Evolutionary conservation across 2,888 invertebrate species (phyloP).

Genomic region (Prosapia bicincta): DNA sequence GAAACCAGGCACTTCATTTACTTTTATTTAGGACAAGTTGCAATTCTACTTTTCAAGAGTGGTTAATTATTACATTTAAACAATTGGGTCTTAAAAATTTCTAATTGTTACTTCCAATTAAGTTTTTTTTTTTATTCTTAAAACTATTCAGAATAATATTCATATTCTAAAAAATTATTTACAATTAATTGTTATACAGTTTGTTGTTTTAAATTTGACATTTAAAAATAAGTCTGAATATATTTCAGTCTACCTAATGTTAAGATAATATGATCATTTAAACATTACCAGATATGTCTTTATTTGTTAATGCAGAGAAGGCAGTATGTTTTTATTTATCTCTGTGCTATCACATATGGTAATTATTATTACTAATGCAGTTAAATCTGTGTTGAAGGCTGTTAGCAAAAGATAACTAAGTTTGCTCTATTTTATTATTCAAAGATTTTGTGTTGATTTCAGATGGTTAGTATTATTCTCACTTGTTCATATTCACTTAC

Average conservation of each 20-base stretch:
- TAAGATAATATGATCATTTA: background rate
- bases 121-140: too few relatives aligned
- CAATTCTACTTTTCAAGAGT: slow-evolving; percentile 98
- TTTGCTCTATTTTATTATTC: background rate
- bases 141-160: too few relatives aligned
- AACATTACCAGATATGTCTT: background rate
- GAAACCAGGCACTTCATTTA: slow-evolving; percentile 99
- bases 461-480: too few relatives aligned
- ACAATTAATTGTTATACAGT: too few relatives aligned
- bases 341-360: background rate
- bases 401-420: background rate
- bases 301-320: background rate
- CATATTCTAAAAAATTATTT: too few relatives aligned
- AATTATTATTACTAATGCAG: background rate
- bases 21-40: slow-evolving; percentile 98
- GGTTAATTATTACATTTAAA: slow-evolving; percentile 58
- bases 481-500: too few relatives aligned
- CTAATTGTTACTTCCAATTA: too few relatives aligned
- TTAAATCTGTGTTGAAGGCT: background rate
- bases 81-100: background rate
- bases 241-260: background rate
- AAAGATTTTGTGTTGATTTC: too few relatives aligned
- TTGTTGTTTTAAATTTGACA: background rate
- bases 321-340: background rate
- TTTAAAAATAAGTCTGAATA: background rate